Evolutionary conservation across 2,113 vertebrate species (phyloP).

Genomic region (Pardalotus punctatus): DNA sequence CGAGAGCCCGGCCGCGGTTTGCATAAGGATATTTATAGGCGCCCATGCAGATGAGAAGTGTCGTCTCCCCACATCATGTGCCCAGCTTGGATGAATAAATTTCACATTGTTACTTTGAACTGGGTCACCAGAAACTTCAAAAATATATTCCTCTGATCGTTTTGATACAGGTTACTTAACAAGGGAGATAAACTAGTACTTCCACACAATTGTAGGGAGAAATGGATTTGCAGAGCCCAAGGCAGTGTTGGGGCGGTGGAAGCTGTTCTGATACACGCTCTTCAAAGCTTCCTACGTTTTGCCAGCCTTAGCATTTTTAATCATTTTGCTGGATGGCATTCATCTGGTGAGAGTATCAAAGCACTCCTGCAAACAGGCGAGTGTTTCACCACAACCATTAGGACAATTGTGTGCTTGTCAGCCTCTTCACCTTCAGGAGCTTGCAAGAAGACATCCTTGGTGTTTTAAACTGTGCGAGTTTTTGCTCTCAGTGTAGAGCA

Average conservation of each 20-base stretch:
- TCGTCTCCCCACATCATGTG: neutral
- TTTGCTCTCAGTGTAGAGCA: neutral
- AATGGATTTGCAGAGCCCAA: slow-evolving; percentile 66
- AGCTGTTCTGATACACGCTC: slow-evolving; percentile 35
- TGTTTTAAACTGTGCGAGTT: neutral
- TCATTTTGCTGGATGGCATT: slow-evolving; percentile 56
- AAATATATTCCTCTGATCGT: slow-evolving; percentile 43
- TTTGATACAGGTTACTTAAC: slow-evolving; percentile 68
- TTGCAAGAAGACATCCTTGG: neutral
- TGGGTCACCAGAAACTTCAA: slow-evolving; percentile 68
- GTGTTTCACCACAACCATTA: neutral
- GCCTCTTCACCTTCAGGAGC: neutral
- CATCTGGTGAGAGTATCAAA: slow-evolving; percentile 42
- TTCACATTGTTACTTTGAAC: slow-evolving; percentile 62
- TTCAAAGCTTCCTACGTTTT: slow-evolving; percentile 63
- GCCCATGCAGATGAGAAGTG: slow-evolving; percentile 7
- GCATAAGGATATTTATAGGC: slow-evolving; percentile 30
- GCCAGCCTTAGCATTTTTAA: slow-evolving; percentile 68
- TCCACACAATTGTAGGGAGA: slow-evolving; percentile 21
- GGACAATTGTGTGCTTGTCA: neutral
- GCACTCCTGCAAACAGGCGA: neutral
- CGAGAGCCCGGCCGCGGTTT: neutral
- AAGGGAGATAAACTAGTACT: slow-evolving; percentile 57
- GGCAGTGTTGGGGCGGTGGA: neutral
- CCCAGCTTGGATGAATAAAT: slow-evolving; percentile 1